Percentiles rank a stretch among this genome's conserved stretches.
Evolutionary conservation across 1,140 invertebrate genomes (phyloP).

Genomic region (Galendromus occidentalis): DNA sequence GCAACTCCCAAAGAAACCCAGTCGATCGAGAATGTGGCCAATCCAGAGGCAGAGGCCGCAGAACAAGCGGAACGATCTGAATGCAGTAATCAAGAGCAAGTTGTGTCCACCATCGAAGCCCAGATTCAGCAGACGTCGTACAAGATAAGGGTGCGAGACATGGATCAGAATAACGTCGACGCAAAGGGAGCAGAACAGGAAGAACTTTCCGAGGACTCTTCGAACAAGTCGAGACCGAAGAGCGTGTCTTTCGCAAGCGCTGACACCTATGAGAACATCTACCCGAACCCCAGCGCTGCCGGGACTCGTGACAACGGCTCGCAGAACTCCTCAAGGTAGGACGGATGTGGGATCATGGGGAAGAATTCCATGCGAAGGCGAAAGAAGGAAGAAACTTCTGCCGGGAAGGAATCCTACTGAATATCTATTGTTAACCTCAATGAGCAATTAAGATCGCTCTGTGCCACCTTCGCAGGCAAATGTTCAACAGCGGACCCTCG

Average conservation of each 20-base stretch:
- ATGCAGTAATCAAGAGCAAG: not conserved
- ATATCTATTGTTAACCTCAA: not conserved
- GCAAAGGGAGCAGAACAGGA: not conserved
- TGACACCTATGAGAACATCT: not conserved
- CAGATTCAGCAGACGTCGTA: not conserved
- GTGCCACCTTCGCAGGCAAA: conserved; percentile 36
- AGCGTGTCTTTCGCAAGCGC: not conserved
- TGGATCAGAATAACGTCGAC: not conserved
- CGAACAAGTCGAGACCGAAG: not conserved
- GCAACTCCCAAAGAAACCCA: conserved; percentile 18
- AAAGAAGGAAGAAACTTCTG: not conserved
- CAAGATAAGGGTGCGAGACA: not conserved
- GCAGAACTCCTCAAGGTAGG: not conserved
- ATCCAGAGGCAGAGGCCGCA: not conserved
- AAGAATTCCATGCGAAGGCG: conserved; percentile 14
- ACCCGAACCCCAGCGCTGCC: not conserved
- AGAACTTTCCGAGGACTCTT: not conserved
- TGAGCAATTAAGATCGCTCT: not conserved
- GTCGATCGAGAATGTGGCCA: not conserved
- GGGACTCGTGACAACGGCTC: not conserved
- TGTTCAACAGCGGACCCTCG: conserved; percentile 85
- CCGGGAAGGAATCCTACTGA: no score
- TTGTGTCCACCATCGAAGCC: not conserved
- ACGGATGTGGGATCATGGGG: conserved; percentile 2
- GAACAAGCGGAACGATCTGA: not conserved